Conservation (phyloP, 2,113 vertebrate species). For the Pagrus major region DNA sequence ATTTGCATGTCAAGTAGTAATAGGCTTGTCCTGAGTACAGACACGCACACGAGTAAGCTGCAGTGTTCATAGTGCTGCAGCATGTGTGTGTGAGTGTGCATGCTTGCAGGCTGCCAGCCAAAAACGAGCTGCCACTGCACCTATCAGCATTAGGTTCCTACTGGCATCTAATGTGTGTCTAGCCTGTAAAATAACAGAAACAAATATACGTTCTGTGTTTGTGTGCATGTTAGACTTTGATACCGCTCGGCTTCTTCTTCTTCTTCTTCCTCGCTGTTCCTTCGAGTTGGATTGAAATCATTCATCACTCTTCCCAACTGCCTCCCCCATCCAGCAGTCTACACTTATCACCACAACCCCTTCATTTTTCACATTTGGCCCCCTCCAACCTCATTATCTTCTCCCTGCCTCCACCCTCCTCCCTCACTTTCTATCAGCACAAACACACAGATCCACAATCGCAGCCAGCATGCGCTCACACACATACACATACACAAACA, state of each 20-base stretch:
- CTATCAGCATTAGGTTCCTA: conserved; percentile 7
- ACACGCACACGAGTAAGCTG: conserved; percentile 58
- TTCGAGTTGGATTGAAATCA: conserved; percentile 19
- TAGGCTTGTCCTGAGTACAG: conserved; percentile 71
- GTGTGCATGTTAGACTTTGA: background rate
- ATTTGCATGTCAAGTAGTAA: conserved; percentile 81
- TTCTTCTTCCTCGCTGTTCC: background rate
- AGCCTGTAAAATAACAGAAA: background rate
- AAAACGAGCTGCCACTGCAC: background rate
- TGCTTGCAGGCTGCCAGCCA: background rate
- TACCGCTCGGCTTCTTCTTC: background rate
- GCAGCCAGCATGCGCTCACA: background rate
- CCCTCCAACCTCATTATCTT: conserved; percentile 41
- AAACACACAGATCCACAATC: conserved; percentile 15
- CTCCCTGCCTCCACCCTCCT: conserved; percentile 24
- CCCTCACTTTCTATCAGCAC: conserved; percentile 25
- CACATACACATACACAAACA: background rate
- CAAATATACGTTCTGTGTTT: background rate
- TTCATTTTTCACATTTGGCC: conserved; percentile 47
- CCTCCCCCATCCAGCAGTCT: conserved; percentile 27
- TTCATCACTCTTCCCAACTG: conserved; percentile 22
- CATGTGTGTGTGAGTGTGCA: conserved; percentile 9
- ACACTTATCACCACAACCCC: conserved; percentile 8
- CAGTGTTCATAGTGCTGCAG: conserved; percentile 30
- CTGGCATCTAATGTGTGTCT: background rate